Evolutionary conservation across 2,797 vertebrate species (phyloP).

Genomic region (Sebastes glaucus): DNA sequence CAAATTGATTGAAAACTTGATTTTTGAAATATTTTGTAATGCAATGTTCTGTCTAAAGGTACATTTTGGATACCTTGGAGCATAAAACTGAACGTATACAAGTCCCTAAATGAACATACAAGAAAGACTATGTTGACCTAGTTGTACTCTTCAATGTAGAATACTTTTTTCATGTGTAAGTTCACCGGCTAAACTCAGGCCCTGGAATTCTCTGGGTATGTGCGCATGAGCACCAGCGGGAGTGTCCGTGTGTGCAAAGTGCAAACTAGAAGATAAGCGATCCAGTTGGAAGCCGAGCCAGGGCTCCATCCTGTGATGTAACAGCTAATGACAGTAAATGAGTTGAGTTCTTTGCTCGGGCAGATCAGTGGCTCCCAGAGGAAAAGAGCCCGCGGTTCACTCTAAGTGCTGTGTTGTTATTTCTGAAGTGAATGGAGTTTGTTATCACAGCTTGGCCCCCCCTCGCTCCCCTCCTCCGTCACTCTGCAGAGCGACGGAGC

Average conservation of each 20-base stretch:
- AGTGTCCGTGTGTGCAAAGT: conserved; percentile 50
- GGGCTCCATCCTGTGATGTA: conserved; percentile 54
- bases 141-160: neutral
- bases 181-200: neutral
- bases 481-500: conserved; percentile 53
- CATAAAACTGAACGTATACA: neutral
- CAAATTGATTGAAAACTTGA: neutral
- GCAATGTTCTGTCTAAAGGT: too few species aligned
- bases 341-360: conserved; percentile 38
- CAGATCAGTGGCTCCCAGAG: conserved; percentile 56
- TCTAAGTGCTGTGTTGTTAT: conserved; percentile 61
- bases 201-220: neutral
- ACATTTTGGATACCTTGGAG: neutral
- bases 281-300: conserved; percentile 5
- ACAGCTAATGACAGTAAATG: conserved; percentile 53
- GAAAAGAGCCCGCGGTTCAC: conserved; percentile 44
- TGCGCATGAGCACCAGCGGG: neutral
- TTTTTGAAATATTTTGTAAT: neutral
- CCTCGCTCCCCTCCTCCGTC: neutral
- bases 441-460: conserved; percentile 77
- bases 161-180: neutral
- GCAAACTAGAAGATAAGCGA: conserved; percentile 51
- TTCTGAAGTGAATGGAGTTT: conserved; percentile 75
- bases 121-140: neutral
- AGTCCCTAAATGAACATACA: neutral